phyloP scores from a whole-genome alignment of 2,888 invertebrate species.

The Oscheius onirici region DNA sequence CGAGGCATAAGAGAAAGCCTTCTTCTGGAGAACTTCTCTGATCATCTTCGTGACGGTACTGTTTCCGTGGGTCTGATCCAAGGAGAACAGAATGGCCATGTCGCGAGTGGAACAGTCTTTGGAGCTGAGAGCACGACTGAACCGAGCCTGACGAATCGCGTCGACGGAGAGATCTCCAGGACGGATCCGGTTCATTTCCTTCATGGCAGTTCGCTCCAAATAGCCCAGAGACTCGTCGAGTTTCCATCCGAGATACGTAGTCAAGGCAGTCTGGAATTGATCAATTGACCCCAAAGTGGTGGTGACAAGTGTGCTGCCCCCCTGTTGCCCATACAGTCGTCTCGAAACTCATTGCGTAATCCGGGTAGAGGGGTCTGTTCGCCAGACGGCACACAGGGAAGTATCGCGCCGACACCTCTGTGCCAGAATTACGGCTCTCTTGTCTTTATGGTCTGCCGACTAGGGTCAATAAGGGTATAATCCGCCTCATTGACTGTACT shows the following conservation, averaged over 20 bases:
- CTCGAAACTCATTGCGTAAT: conserved; percentile 32
- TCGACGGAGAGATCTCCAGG: conserved; percentile 27
- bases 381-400: conserved; percentile 13
- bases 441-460: conserved; percentile 6
- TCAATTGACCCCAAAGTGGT: too few relatives aligned
- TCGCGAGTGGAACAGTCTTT: conserved; percentile 11
- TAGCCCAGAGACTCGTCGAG: conserved; percentile 52
- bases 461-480: neutral
- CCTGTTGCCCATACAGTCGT: conserved; percentile 25
- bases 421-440: too few relatives aligned
- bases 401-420: neutral
- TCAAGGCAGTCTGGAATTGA: conserved; percentile 56
- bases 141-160: neutral
- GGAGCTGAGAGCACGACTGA: neutral
- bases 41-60: conserved; percentile 48
- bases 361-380: conserved; percentile 10
- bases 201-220: conserved; percentile 40
- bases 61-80: conserved; percentile 51
- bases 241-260: conserved; percentile 55
- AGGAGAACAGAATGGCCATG: conserved; percentile 44
- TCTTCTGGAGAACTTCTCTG: conserved; percentile 42
- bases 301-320: too few relatives aligned
- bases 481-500: neutral
- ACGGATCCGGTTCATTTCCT: conserved; percentile 1
- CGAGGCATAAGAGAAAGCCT: conserved; percentile 46